Conservation (phyloP, 2,797 vertebrate species). For the Peromyscus attwateri region DNA sequence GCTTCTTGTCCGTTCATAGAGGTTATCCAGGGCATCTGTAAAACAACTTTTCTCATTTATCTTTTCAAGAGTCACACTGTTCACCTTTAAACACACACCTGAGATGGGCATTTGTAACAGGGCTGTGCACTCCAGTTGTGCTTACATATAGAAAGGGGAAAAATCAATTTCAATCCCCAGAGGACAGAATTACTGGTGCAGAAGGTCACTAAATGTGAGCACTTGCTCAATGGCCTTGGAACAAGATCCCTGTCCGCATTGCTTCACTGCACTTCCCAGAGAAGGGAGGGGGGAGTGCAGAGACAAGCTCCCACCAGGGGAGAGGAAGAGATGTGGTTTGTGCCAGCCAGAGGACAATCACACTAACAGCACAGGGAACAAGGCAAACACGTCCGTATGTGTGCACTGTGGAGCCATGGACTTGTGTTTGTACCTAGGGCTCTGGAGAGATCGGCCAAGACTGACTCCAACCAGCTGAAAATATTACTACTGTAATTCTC, state of each 20-base stretch:
- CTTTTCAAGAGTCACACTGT: constrained; percentile 54
- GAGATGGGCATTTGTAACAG: constrained; percentile 6
- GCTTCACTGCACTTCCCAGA: rapidly evolving
- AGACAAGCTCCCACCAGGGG: rapidly evolving
- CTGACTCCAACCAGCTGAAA: constrained; percentile 75
- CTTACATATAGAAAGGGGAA: constrained; percentile 58
- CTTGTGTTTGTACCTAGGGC: constrained; percentile 23
- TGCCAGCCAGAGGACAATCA: not conserved
- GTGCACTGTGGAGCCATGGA: rapidly evolving
- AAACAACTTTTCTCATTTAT: constrained; percentile 65
- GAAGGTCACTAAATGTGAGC: constrained; percentile 80
- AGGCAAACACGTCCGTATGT: rapidly evolving
- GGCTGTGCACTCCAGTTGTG: not conserved
- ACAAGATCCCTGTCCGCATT: not conserved
- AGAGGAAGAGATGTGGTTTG: not conserved
- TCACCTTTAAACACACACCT: constrained; percentile 69
- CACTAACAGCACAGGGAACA: not conserved
- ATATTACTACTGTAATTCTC: constrained; percentile 67
- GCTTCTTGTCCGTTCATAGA: constrained; percentile 20
- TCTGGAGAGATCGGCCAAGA: constrained; percentile 75
- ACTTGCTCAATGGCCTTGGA: constrained; percentile 63
- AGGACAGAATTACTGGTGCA: constrained; percentile 59
- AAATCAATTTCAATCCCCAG: constrained; percentile 79
- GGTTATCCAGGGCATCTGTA: constrained; percentile 7
- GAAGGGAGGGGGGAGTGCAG: not conserved